phyloP scores from a whole-genome alignment of 2,888 invertebrate genomes.

The Chrysodeixis includens region DNA sequence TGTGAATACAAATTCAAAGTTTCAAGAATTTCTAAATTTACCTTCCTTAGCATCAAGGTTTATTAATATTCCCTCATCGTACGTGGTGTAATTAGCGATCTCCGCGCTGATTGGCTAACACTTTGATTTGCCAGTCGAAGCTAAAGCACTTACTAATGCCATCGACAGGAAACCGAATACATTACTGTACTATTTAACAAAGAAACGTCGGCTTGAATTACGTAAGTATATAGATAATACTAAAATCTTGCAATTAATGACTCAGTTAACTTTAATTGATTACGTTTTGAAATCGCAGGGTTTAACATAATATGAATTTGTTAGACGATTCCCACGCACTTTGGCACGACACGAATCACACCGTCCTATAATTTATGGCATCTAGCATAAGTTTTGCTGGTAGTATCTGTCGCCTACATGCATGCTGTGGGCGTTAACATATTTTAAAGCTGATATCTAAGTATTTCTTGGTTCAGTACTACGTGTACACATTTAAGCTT shows the following conservation, averaged over 20 bases:
- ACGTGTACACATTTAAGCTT: background rate
- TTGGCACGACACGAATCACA: background rate
- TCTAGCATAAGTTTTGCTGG: conserved; percentile 7
- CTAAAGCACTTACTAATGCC: conserved; percentile 2
- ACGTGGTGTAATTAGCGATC: conserved; percentile 1
- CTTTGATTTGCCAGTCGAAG: background rate
- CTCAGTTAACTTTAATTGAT: background rate
- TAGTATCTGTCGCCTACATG: conserved; percentile 11
- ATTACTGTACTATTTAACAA: conserved; percentile 1
- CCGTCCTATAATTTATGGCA: conserved; percentile 9
- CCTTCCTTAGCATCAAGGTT: background rate
- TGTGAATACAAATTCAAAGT: background rate
- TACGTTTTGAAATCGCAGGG: background rate
- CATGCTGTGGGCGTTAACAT: conserved; percentile 25
- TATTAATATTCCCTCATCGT: background rate
- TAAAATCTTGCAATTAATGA: background rate
- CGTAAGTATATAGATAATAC: background rate
- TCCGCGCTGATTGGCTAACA: background rate
- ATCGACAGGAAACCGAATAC: conserved; percentile 1
- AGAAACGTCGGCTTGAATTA: background rate
- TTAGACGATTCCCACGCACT: background rate
- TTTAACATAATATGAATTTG: background rate
- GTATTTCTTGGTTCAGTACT: conserved; percentile 6
- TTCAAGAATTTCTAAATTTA: conserved; percentile 1
- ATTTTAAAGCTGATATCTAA: background rate